Conservation (phyloP, 1,140 invertebrate genomes). For the Ceratosolen fusciceps region DNA sequence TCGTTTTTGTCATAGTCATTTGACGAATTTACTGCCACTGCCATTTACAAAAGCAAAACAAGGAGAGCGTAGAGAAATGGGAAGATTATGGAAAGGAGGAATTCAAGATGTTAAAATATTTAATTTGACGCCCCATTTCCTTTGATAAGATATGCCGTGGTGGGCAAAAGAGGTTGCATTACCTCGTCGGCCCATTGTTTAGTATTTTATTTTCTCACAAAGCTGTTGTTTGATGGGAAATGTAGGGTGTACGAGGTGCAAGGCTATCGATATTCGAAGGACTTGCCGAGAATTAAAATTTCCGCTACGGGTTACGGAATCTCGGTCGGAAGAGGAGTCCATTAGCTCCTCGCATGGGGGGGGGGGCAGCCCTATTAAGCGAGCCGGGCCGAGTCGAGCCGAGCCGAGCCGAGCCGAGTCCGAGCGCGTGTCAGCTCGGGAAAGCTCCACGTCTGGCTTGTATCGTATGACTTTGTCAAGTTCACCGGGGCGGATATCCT, state of each 20-base stretch:
- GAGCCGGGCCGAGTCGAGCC: too few species aligned
- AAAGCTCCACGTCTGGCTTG: slow-evolving; percentile 1
- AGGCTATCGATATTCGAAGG: too few species aligned
- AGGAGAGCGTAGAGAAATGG: too few species aligned
- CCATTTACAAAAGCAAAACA: too few species aligned
- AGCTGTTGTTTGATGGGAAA: not conserved
- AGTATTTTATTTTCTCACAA: not conserved
- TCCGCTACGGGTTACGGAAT: too few species aligned
- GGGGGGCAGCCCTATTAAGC: too few species aligned
- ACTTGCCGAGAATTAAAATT: too few species aligned
- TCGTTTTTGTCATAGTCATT: not conserved
- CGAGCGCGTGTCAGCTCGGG: not conserved
- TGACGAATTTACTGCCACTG: not conserved
- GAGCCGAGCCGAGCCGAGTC: not conserved
- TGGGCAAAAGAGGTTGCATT: not conserved
- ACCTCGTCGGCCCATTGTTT: not conserved
- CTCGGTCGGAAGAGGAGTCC: too few species aligned
- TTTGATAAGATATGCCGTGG: not conserved
- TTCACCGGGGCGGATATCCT: slow-evolving; percentile 7
- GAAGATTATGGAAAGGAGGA: not conserved
- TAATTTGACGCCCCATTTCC: slow-evolving; percentile 6
- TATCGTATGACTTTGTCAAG: slow-evolving; percentile 11
- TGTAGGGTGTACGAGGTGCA: too few species aligned
- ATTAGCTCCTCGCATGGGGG: too few species aligned
- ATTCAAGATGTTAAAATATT: not conserved